Base-by-base conservation (phyloP, 2,888 invertebrate genomes). In the Gari tellinella region DNA sequence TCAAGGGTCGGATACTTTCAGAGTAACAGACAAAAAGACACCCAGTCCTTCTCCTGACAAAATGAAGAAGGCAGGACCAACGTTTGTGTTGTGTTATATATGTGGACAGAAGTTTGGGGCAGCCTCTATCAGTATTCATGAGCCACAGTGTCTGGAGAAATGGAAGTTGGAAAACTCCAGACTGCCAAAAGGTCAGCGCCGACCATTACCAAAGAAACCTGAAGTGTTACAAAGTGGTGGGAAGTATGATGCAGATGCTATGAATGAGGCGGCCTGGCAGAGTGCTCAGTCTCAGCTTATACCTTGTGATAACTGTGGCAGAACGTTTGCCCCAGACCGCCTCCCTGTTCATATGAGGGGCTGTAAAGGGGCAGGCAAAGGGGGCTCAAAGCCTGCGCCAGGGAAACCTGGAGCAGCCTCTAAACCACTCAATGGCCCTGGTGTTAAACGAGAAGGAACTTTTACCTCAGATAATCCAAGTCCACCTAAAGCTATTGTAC, bases 281-380 rank as follows among this genome's bases (percentile, higher is more conserved):
- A 93, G 93, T 46, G 93, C 94, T 57, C 92, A 94, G 72, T 41
- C 79, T 41, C 93, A 94, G 77, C 90, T 95, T 82, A 91, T 94
- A 23, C 94, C 94, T 7, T 95, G 95, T 85, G 92, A 92, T 46
- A 94, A 93, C 77, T 95, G 95, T 86, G 94, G 94, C 14, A 92
- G 95, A 53, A 95, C 94, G 38, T 95, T 95, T 91, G 92, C 94
- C 70, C 94, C 95, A 0, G 95, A 95, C 80, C 92, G 95, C 26
- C 89, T 95, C 25, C 84, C 92, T 19, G 93, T 94, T 1, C 95
- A 95, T 86, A 93, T 94, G 82, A 92, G 93, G 57, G 93, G 93
- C 67, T 95, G 95, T 84, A 83, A 82, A 58, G 75, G 72, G 1
- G 67, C 73, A 19, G 79, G 73, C 12, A 79, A 77, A 64, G 66